phyloP scores from a whole-genome alignment of 1,140 invertebrate genomes.

The Potamilus streckersoni region DNA sequence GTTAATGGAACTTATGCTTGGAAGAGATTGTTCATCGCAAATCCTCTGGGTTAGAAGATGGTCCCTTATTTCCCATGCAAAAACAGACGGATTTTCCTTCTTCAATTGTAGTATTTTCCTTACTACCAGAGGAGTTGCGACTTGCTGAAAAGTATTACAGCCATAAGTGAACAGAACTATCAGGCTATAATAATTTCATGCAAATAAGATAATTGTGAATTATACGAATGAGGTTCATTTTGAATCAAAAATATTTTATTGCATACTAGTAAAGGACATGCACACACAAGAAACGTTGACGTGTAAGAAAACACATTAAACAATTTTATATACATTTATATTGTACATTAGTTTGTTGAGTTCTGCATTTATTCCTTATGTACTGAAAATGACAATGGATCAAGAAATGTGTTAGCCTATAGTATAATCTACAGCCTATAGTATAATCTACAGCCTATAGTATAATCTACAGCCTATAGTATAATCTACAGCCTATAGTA shows the following conservation, averaged over 20 bases:
- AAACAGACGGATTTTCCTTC: constrained; percentile 98
- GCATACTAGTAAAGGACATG: background rate
- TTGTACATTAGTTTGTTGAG: background rate
- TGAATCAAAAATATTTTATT: background rate
- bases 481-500: no score
- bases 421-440: no score
- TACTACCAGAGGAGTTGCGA: constrained; percentile 97
- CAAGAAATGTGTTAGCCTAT: background rate
- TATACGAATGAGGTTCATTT: background rate
- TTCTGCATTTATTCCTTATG: background rate
- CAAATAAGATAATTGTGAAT: background rate
- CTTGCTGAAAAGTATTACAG: constrained; percentile 77
- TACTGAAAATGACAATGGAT: background rate
- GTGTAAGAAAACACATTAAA: background rate
- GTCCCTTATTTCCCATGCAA: constrained; percentile 99
- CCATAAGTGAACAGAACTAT: background rate
- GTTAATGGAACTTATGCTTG: constrained; percentile 98
- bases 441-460: no score
- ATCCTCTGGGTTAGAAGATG: constrained; percentile 95
- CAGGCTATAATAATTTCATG: background rate
- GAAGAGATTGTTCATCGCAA: constrained; percentile 98
- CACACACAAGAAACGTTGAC: background rate
- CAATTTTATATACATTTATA: background rate
- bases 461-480: no score
- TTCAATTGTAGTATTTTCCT: constrained; percentile 99